phyloP scores from a whole-genome alignment of 2,113 vertebrate genomes.

The Myodes glareolus region DNA sequence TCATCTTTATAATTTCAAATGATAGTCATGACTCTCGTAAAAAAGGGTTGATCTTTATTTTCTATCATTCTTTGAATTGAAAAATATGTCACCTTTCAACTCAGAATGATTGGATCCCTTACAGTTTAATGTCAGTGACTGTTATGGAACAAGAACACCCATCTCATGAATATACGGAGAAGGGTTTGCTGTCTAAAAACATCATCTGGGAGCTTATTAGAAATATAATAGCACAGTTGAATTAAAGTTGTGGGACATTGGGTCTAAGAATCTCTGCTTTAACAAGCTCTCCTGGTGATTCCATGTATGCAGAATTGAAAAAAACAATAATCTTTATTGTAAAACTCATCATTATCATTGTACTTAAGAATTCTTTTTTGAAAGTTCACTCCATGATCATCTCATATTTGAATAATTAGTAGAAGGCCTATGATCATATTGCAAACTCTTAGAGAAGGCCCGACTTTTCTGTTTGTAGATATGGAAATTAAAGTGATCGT shows the following conservation, averaged over 20 bases:
- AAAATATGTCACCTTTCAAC: not conserved
- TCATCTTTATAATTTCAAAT: no score
- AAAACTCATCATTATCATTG: not conserved
- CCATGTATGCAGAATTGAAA: not conserved
- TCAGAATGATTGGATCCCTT: not conserved
- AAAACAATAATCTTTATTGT: not conserved
- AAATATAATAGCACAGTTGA: not conserved
- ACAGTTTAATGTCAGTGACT: not conserved
- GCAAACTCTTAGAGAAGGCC: not conserved
- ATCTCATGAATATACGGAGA: not conserved
- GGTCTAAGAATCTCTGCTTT: not conserved
- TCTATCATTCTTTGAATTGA: not conserved
- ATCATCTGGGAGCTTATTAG: not conserved
- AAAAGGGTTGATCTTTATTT: not conserved
- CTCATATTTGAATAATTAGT: not conserved
- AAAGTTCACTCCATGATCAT: not conserved
- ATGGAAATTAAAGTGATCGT: not conserved
- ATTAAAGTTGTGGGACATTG: not conserved
- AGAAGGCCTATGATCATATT: not conserved
- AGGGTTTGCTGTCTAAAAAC: not conserved
- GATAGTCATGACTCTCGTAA: not conserved
- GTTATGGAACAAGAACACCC: not conserved
- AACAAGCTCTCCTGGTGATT: not conserved
- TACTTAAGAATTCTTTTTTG: not conserved
- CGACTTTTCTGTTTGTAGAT: not conserved